These are phyloP conservation scores for Apodemia zela DNA, from an alignment of 2,888 invertebrate genomes.

Conservation along the genomic window DNA sequence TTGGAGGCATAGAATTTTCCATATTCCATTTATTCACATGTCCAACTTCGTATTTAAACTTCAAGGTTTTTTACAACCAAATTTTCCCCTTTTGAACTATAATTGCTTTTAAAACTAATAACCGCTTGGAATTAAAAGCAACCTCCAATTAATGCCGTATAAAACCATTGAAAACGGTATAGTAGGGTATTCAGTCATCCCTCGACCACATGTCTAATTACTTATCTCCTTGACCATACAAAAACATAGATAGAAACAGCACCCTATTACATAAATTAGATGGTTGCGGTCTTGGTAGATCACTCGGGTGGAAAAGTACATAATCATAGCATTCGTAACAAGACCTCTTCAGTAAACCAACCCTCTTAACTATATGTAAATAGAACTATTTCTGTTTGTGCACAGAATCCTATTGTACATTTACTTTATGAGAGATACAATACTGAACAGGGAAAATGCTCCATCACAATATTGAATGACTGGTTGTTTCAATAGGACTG, in stretches of 20 bases:
- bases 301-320: conserved; percentile 4
- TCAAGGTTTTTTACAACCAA: background rate
- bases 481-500: background rate
- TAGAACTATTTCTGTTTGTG: conserved; percentile 12
- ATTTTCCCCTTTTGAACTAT: background rate
- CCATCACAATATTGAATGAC: background rate
- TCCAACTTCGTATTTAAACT: too few species aligned
- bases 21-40: too few species aligned
- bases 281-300: background rate
- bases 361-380: conserved; percentile 15
- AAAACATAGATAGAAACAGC: conserved; percentile 3
- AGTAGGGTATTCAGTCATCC: background rate
- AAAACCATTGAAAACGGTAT: background rate
- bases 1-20: too few species aligned
- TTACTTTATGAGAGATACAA: background rate
- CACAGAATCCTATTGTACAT: background rate
- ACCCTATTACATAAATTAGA: conserved; percentile 9
- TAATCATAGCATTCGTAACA: conserved; percentile 10
- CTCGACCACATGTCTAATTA: conserved; percentile 4
- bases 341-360: conserved; percentile 9
- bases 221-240: conserved; percentile 7
- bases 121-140: background rate
- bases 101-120: background rate
- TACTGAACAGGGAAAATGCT: background rate
- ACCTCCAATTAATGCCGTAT: background rate